These are phyloP conservation scores for Phaetusa simplex DNA, from an alignment of 2,113 vertebrate genomes.

Conservation along the genomic window DNA sequence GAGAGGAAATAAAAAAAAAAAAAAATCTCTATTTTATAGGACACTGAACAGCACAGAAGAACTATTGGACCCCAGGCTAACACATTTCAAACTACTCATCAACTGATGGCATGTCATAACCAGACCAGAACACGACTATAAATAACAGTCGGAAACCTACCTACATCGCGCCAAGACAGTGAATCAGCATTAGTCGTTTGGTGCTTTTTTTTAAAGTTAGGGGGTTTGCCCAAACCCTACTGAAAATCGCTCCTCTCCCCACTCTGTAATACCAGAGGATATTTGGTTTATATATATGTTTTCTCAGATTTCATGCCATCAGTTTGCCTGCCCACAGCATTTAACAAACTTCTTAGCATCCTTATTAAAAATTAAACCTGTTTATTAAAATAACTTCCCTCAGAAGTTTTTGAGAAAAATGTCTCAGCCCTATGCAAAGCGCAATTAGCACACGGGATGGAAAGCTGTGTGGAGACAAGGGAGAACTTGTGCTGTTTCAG, in stretches of 20 bases:
- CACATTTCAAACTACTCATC: neutral
- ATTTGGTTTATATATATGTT: neutral
- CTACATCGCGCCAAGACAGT: neutral
- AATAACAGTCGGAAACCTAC: constrained; percentile 27
- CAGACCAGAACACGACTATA: constrained; percentile 12
- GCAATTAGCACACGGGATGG: neutral
- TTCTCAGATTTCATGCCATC: constrained; percentile 32
- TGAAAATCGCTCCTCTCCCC: neutral
- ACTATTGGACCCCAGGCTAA: constrained; percentile 26
- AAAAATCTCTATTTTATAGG: neutral
- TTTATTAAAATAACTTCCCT: constrained; percentile 22
- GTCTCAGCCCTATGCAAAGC: neutral
- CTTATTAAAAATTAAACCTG: constrained; percentile 11
- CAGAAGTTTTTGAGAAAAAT: neutral
- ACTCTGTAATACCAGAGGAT: neutral
- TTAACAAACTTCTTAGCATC: neutral
- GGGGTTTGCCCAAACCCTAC: neutral
- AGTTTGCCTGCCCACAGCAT: neutral
- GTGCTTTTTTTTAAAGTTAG: neutral
- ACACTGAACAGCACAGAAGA: neutral
- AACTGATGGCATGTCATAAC: constrained; percentile 30
- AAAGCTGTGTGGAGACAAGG: neutral
- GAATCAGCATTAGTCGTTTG: constrained; percentile 10
- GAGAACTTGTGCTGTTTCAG: neutral
- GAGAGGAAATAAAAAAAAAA: neutral